A percentile compares a stretch with the other conserved stretches of the same genome.
phyloP scores from a whole-genome alignment of 2,797 vertebrate species.

The Scyliorhinus canicula region DNA sequence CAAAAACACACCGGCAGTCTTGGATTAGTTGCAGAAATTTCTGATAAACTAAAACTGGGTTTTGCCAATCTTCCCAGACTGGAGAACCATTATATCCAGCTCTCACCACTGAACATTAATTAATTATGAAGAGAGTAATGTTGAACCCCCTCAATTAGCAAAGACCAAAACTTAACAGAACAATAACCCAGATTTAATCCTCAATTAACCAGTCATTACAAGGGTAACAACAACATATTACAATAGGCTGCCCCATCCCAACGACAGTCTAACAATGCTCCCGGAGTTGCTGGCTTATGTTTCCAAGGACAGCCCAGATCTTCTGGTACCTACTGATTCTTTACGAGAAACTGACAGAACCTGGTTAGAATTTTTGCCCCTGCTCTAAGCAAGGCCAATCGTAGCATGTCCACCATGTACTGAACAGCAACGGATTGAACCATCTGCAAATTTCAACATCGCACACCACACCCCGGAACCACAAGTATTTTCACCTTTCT shows the following conservation, averaged over 20 bases:
- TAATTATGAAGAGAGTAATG: neutral
- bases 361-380: neutral
- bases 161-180: neutral
- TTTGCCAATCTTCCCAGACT: neutral
- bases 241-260: neutral
- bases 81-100: neutral
- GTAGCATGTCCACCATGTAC: neutral
- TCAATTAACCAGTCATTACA: neutral
- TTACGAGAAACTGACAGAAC: neutral
- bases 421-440: neutral
- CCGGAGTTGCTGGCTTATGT: neutral
- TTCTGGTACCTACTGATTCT: neutral
- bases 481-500: conserved; percentile 72
- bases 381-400: neutral
- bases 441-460: neutral
- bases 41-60: neutral
- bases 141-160: neutral
- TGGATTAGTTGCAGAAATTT: neutral
- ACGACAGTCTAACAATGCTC: too few relatives aligned
- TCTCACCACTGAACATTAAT: neutral
- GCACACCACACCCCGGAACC: neutral
- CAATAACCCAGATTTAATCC: neutral
- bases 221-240: neutral
- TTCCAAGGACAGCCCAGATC: neutral
- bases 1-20: neutral